Base-by-base conservation (phyloP, 2,797 vertebrate species). In the Melanogrammus aeglefinus region DNA sequence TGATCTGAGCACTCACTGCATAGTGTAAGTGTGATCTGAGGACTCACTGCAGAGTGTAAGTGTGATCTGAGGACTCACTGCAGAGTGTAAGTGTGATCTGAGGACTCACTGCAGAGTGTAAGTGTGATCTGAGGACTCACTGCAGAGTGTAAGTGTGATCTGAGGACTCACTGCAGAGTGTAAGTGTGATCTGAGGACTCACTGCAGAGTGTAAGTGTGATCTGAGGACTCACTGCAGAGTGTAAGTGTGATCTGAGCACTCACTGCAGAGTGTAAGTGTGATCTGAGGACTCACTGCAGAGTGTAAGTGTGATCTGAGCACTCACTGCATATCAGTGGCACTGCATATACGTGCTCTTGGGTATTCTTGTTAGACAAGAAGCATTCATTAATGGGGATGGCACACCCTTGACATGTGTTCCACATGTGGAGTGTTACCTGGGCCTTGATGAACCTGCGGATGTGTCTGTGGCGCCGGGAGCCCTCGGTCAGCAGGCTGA, bases 381-480 rank as follows among this genome's bases (percentile, higher is more conserved):
- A 51, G 16, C 21, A 51, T 18, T 51, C 14, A 18, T 51, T 21
- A 51, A 51, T 51, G 47, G 47, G 21, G 47, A 16, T 51, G 4
- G 47, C 47, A 16, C 47, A 18, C 16, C 4, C 18, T 47, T 14
- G 13, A 51, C 47, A 51, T 16, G 21, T 21, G 18, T 51, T 51
- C 21, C 21, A 63, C 57, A 24, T n/a, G 6, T n/a, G 57, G 57
- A n/a, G 24, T 63, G 57, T 31, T 80, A 99, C 97, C 96, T 97
- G 95, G 90, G 96, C 94, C 96, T 99, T 99, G 88, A 99, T 96
- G 86, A 95, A 99, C 91, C 97, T 96, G 84, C 98, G 96, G 89
- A 99, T 97, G 86, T 97, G 96, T 86, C 97, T 93, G 89, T 99
- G 97, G 75, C 94, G 93, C 88, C 98, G 94, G 82, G 96, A 98